Evolutionary conservation across 2,888 invertebrate genomes (phyloP), one percentile per base, ranked within the genome.

Genomic region (Cephonodes hylas): DNA sequence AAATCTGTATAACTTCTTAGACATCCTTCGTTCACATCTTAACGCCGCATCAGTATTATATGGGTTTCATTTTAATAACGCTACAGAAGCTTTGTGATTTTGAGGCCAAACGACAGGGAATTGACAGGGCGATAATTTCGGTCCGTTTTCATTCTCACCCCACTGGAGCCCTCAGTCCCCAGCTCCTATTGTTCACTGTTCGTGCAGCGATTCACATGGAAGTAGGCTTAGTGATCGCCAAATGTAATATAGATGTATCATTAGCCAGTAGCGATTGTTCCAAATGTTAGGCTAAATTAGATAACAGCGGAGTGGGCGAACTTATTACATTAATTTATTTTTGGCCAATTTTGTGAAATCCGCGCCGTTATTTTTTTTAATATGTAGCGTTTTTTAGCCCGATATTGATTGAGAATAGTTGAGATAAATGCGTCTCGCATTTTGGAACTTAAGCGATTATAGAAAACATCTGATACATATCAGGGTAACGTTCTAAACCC

Each of bases 191-290:
- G 71, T 71, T 74, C 76, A 69, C 80, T 75, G 72, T 75, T 74
- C 75, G 76, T 79, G 77, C 82, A 79, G 86, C 83, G 85, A 80
- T 79, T 83, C 85, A 83, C 87, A 73, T 82, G 81, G 80, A 75
- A 77, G 83, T 89, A 89, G 88, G 85, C 77, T 85, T 89, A 91
- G 89, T 84, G 85, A 86, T 89, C 91, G 91, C 91, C 91, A 91
- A 91, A 91, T 90, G 88, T 90, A 88, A 84, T 80, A 86, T 89
- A 90, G 88, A 88, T 86, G 86, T 90, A 91, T 87, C 84, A 82
- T 88, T 91, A 91, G 91, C 84, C 81, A 85, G 88, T 91, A 91
- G 91, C 88, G 84, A 89, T 85, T 86, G 90, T 91, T 91, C 91
- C 91, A 91, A 91, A 91, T 91, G 91, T 88, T 91, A 91, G 91